These are phyloP conservation scores for Brachionus plicatilis DNA, from an alignment of 1,140 invertebrate genomes.

Conservation along the genomic window DNA sequence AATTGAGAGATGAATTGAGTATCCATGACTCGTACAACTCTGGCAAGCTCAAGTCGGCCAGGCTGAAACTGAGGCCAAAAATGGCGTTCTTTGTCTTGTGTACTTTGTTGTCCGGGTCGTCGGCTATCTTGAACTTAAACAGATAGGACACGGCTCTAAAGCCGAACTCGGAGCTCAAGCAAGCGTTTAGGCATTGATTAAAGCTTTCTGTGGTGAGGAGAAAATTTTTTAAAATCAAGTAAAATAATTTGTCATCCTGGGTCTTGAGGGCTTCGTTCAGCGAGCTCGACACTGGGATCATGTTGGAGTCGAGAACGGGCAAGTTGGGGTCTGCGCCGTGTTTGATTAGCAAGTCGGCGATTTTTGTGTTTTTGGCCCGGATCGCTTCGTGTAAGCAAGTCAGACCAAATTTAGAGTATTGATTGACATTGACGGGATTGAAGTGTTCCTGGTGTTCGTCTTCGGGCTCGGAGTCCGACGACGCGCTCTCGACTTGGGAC, in stretches of 20 bases:
- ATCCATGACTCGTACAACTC: not conserved
- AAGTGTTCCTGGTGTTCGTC: not conserved
- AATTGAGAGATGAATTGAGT: not conserved
- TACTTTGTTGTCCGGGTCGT: not conserved
- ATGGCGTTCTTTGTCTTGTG: not conserved
- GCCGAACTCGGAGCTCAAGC: not conserved
- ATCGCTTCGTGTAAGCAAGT: conserved; percentile 36
- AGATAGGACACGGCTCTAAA: not conserved
- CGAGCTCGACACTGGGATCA: not conserved
- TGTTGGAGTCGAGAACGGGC: not conserved
- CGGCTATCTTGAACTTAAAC: not conserved
- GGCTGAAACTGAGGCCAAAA: not conserved
- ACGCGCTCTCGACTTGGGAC: not conserved
- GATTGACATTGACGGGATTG: conserved; percentile 12
- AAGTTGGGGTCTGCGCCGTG: conserved; percentile 28
- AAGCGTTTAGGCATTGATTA: not conserved
- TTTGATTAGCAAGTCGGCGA: not conserved
- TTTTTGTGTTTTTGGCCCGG: not conserved
- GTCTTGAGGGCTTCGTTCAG: conserved; percentile 13
- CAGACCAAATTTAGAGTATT: conserved; percentile 35
- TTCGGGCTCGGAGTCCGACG: not conserved
- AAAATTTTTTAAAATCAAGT: conserved; percentile 18
- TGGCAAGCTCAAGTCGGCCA: not conserved
- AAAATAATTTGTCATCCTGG: conserved; percentile 4
- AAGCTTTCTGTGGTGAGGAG: not conserved